These are phyloP conservation scores for Catamblyrhynchus diadema DNA, from an alignment of 2,797 vertebrate genomes.

Conservation along the genomic window DNA sequence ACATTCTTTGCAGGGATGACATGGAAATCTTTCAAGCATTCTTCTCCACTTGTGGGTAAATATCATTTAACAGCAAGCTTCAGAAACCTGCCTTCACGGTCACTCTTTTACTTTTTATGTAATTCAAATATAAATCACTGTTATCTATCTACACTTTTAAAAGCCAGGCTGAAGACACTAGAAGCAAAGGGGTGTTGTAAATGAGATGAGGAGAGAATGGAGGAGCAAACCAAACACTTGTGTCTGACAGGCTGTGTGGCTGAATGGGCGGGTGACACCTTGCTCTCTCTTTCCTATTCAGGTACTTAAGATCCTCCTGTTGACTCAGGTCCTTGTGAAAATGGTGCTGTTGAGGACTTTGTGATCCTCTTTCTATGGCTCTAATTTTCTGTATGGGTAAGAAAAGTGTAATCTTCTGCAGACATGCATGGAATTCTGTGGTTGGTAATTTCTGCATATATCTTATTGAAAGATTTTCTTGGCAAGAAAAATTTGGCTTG, in stretches of 20 bases:
- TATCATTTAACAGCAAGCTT: neutral
- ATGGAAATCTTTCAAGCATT: neutral
- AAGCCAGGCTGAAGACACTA: neutral
- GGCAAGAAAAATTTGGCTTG: neutral
- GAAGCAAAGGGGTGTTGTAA: neutral
- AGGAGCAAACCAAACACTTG: neutral
- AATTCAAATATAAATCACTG: neutral
- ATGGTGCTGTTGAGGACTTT: neutral
- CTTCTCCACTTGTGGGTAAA: neutral
- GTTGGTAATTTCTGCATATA: neutral
- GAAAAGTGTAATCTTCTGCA: neutral
- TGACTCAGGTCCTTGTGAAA: neutral
- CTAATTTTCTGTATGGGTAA: neutral
- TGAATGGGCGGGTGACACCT: neutral
- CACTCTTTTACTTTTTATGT: neutral
- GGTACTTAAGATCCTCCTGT: neutral
- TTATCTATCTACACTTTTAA: neutral
- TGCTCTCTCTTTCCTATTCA: neutral
- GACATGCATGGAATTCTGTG: neutral
- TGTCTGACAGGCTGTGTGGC: neutral
- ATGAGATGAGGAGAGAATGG: neutral
- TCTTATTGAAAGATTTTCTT: neutral
- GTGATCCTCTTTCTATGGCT: neutral
- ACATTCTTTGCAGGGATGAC: neutral
- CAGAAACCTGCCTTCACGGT: neutral